Percentiles rank a stretch among this genome's conserved stretches.
Conservation (phyloP, 2,888 invertebrate genomes). For the Tenthredo distinguenda region DNA sequence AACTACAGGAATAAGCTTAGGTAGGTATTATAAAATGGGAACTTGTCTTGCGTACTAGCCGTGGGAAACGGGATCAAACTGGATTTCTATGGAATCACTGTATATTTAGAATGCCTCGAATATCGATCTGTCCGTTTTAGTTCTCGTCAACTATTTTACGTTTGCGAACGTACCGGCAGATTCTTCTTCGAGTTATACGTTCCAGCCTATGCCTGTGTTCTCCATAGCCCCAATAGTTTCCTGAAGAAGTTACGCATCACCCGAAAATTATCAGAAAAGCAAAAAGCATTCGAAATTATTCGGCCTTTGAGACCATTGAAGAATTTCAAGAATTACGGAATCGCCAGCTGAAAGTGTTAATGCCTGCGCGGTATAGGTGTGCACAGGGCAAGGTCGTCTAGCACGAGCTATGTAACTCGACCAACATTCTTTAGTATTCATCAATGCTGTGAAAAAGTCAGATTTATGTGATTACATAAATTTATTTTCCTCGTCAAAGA, state of each 20-base stretch:
- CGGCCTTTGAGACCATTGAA: background rate
- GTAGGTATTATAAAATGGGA: constrained; percentile 29
- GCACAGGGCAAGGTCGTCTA: background rate
- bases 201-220: background rate
- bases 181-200: background rate
- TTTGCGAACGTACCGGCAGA: background rate
- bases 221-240: background rate
- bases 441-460: background rate
- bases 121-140: constrained; percentile 26
- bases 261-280: background rate
- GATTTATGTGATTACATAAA: background rate
- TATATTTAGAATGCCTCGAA: constrained; percentile 33
- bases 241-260: background rate
- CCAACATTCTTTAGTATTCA: background rate
- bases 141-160: background rate
- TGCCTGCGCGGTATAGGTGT: background rate
- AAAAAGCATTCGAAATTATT: background rate
- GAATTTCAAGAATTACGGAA: background rate
- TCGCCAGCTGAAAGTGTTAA: background rate
- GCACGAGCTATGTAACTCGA: background rate
- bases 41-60: constrained; percentile 1
- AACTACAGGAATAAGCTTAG: constrained; percentile 27
- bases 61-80: constrained; percentile 1
- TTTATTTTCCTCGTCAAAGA: background rate
- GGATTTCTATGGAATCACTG: constrained; percentile 30